phyloP scores from a whole-genome alignment of 2,797 vertebrate species.

The Peromyscus eremicus region DNA sequence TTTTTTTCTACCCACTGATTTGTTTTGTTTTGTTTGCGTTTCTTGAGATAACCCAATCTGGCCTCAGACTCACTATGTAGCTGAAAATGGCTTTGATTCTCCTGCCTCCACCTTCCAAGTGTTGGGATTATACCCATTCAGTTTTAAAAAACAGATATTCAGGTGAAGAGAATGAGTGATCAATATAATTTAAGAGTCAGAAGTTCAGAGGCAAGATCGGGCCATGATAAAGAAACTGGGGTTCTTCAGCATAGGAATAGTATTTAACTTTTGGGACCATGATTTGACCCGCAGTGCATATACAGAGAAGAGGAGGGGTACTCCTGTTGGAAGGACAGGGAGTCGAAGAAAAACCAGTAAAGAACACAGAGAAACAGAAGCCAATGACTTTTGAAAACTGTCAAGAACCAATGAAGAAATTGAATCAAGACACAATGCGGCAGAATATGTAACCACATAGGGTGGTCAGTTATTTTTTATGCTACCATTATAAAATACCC shows the following conservation, averaged over 20 bases:
- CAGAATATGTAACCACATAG: not conserved
- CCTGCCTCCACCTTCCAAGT: not conserved
- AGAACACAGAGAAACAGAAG: not conserved
- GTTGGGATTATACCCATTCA: not conserved
- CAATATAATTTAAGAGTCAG: not conserved
- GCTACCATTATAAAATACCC: not conserved
- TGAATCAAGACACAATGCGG: not conserved
- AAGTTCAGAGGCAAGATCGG: not conserved
- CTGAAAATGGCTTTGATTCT: not conserved
- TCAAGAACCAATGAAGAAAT: not conserved
- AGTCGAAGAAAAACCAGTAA: not conserved
- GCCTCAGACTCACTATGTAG: not conserved
- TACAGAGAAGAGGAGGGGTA: not conserved
- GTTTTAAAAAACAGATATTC: not conserved
- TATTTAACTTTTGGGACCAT: not conserved
- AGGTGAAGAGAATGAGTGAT: no score
- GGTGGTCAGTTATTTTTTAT: not conserved
- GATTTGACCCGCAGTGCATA: not conserved
- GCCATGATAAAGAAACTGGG: not conserved
- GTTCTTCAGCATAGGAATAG: not conserved
- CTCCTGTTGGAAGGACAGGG: not conserved
- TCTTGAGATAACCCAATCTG: not conserved
- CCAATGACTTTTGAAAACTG: not conserved
- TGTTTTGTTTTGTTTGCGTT: not conserved
- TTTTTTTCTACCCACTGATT: not conserved